Evolutionary conservation across 2,888 invertebrate genomes (phyloP), one percentile per base, ranked within the genome.

Genomic region (Drosophila eohydei): DNA sequence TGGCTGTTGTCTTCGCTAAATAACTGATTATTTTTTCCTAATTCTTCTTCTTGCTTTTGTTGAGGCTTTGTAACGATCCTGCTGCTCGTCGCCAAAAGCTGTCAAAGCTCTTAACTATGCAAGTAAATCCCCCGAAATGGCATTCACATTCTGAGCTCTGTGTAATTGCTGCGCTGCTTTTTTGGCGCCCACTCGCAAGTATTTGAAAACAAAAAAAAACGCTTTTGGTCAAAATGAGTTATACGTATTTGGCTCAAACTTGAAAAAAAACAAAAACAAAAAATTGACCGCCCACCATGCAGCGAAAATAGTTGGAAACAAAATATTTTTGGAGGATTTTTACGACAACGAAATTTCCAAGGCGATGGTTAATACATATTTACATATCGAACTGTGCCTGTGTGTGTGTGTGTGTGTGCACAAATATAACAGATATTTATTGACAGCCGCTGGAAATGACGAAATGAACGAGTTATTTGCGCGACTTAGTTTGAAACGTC

Each of bases 211-310:
- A 41, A 41, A 21, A 32, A 21, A 50, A 50, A 74, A 74, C 83
- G 73, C 68, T 81, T 83, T 86, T 83, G 83, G 84, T 87, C 84
- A 84, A 87, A 84, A 84, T 87, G 87, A 84, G 80, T 87, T 87
- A 75, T 75, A 78, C 71, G 59, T 82, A 79, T 82, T 80, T 81
- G 86, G 83, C 79, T 60, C 46, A 55, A 64, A 40, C 80, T 34
- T 51, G n/a, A 34, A 34, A 36, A 71, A 52, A 55, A 41, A 21
- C 21, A 28, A n/a, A 4, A 44, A 59, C 1, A 46, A 46, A 8
- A 21, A 50, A 12, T 50, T 73, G 65, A 58, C 78, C 78, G 77
- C 77, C 77, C 77, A 77, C 76, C 60, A 64, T 28, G 28, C 30
- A 51, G 21, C n/a, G 36, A 52, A 62, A 57, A n/a, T 52, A 52